These are phyloP conservation scores for Vanessa tameamea DNA, from an alignment of 1,140 invertebrate genomes.

Conservation along the genomic window DNA sequence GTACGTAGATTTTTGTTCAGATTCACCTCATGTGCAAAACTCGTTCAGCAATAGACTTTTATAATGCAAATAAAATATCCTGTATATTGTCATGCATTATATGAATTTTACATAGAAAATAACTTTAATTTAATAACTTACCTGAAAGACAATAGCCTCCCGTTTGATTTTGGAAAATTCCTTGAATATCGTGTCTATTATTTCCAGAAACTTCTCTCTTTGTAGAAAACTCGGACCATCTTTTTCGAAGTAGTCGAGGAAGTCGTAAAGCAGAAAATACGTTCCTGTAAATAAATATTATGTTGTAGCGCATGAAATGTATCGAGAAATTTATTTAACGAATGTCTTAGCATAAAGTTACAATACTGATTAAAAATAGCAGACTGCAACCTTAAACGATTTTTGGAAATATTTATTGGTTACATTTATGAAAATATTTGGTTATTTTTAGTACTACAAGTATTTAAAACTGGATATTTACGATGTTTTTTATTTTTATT, in stretches of 20 bases:
- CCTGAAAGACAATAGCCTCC: constrained; percentile 95
- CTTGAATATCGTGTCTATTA: constrained; percentile 93
- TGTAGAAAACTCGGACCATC: constrained; percentile 89
- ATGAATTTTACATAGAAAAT: not conserved
- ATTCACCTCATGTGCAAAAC: not conserved
- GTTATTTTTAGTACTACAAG: no score
- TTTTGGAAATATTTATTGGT: no score
- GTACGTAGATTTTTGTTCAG: no score
- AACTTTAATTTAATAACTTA: constrained; percentile 68
- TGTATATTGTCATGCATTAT: no score
- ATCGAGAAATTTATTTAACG: not conserved
- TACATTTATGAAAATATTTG: no score
- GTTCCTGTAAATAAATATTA: constrained; percentile 85
- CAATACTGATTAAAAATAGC: no score
- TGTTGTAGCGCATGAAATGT: constrained; percentile 16
- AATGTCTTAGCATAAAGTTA: no score
- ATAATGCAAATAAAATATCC: not conserved
- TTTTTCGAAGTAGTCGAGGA: constrained; percentile 93
- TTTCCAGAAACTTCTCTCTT: constrained; percentile 91
- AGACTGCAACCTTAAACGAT: no score
- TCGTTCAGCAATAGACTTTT: not conserved
- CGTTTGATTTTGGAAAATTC: constrained; percentile 90
- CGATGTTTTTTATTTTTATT: no score
- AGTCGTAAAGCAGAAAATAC: constrained; percentile 95
- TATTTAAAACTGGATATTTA: no score